A percentile compares a stretch with the other conserved stretches of the same genome.
Evolutionary conservation across 2,797 vertebrate genomes (phyloP).

Genomic region (Borostomias antarcticus): DNA sequence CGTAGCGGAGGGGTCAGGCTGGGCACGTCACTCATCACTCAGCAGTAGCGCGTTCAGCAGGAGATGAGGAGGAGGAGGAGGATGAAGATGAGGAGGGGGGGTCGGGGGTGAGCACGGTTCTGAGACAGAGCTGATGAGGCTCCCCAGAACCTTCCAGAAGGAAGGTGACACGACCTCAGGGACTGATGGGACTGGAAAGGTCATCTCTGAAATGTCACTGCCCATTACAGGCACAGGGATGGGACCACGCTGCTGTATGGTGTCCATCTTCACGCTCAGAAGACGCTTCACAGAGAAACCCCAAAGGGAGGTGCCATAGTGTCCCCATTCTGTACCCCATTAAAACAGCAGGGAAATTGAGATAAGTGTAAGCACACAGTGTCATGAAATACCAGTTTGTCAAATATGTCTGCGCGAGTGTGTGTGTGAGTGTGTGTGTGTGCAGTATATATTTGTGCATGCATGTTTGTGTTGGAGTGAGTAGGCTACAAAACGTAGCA

Average conservation of each 20-base stretch:
- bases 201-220: constrained; percentile 28
- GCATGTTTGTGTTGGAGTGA: neutral
- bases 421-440: neutral
- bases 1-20: too few relatives aligned
- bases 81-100: neutral
- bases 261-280: neutral
- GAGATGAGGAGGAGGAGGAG: neutral
- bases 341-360: neutral
- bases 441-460: neutral
- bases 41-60: too few relatives aligned
- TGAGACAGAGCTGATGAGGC: constrained; percentile 14
- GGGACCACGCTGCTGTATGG: constrained; percentile 1
- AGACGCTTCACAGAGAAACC: constrained; percentile 8
- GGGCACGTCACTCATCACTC: too few relatives aligned
- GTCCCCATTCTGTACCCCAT: neutral
- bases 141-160: neutral
- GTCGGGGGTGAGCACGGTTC: constrained; percentile 1
- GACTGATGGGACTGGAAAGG: constrained; percentile 11
- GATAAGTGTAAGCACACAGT: neutral
- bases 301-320: constrained; percentile 1
- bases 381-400: neutral
- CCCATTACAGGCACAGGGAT: constrained; percentile 14
- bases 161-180: constrained; percentile 13
- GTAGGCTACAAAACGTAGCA: neutral
- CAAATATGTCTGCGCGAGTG: neutral